Evolutionary conservation across 2,113 vertebrate species (phyloP).

Genomic region (Furnarius figulus): DNA sequence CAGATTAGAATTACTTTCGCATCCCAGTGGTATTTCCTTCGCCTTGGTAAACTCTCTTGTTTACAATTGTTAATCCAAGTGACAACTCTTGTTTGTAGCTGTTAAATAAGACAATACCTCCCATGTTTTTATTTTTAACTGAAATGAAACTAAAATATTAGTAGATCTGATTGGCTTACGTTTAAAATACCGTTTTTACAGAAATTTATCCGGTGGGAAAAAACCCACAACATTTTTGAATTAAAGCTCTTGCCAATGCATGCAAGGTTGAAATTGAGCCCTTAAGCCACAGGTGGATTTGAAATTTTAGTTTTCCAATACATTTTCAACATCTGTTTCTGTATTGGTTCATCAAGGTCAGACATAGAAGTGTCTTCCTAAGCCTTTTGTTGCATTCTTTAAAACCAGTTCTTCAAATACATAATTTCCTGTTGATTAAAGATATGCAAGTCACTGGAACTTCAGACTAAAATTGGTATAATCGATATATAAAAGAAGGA

Average conservation of each 20-base stretch:
- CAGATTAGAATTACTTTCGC: background rate
- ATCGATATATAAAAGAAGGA: background rate
- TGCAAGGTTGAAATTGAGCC: background rate
- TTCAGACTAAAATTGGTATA: background rate
- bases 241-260: background rate
- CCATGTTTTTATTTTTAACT: background rate
- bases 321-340: background rate
- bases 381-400: background rate
- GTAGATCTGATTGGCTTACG: background rate
- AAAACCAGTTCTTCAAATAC: background rate
- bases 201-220: background rate
- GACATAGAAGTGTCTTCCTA: background rate
- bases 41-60: background rate
- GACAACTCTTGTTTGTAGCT: background rate
- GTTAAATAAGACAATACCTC: background rate
- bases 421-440: background rate
- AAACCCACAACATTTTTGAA: background rate
- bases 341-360: background rate
- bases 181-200: background rate
- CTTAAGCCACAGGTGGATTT: background rate
- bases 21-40: background rate
- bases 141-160: background rate
- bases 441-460: background rate
- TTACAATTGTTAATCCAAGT: background rate
- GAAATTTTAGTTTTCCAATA: background rate